Conservation (phyloP, 1,140 invertebrate species). For the Sinonovacula constricta region DNA sequence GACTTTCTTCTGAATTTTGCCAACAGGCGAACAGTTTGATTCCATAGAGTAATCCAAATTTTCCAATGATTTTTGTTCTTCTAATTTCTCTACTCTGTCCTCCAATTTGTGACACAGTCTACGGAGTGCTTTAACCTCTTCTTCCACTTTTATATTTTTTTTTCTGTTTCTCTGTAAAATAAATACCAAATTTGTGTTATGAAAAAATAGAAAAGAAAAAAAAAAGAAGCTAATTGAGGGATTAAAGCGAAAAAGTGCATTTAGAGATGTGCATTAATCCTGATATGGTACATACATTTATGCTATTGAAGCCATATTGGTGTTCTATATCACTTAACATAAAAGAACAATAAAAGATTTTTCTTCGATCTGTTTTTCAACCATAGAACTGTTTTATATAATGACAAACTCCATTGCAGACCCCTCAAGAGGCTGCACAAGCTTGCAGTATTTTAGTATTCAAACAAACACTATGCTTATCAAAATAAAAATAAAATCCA, state of each 20-base stretch:
- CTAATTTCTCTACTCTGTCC: conserved; percentile 20
- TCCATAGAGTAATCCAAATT: conserved; percentile 23
- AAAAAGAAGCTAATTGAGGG: neutral
- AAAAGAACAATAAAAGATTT: neutral
- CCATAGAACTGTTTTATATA: neutral
- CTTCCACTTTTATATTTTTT: neutral
- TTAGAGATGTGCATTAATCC: neutral
- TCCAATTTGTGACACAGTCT: conserved; percentile 15
- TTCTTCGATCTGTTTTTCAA: neutral
- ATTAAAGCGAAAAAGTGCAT: neutral
- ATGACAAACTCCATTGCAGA: neutral
- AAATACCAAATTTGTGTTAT: neutral
- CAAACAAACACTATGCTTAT: neutral
- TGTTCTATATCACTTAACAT: conserved; percentile 1
- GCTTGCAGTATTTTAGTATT: neutral
- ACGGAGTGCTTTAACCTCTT: conserved; percentile 15
- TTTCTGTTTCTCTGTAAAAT: neutral
- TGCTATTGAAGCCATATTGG: neutral
- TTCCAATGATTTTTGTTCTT: conserved; percentile 29
- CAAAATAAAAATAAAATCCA: no score
- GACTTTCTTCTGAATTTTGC: conserved; percentile 15
- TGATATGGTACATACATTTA: neutral
- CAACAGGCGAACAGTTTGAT: conserved; percentile 15
- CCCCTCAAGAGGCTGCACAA: neutral
- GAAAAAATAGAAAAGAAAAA: neutral